phyloP scores from a whole-genome alignment of 2,888 invertebrate species.

The Noctua fimbriata region DNA sequence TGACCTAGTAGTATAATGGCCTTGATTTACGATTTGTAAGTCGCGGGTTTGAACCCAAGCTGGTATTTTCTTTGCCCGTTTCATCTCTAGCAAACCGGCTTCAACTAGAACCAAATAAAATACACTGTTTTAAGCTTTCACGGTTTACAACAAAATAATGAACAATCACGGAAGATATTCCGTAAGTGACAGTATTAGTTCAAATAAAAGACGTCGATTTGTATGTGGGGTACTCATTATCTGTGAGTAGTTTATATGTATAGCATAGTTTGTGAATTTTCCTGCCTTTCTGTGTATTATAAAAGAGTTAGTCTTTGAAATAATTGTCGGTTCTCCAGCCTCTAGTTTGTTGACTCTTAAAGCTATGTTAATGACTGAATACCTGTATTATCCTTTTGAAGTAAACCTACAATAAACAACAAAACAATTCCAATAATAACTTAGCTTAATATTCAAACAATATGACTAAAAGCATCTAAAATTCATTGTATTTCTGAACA shows the following conservation, averaged over 20 bases:
- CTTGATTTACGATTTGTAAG: no score
- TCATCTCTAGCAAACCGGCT: no score
- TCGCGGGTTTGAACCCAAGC: no score
- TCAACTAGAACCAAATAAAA: neutral
- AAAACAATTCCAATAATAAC: neutral
- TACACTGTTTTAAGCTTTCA: no score
- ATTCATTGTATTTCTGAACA: constrained; percentile 24
- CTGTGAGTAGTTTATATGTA: neutral
- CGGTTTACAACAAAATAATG: no score
- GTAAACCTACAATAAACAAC: neutral
- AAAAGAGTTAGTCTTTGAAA: neutral
- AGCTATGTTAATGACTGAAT: no score
- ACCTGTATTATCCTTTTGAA: neutral
- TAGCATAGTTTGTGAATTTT: neutral
- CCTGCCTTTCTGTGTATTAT: neutral
- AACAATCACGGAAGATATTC: no score
- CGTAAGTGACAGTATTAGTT: no score
- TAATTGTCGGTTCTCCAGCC: neutral
- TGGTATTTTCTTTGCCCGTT: no score
- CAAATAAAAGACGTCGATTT: neutral
- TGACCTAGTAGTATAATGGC: no score
- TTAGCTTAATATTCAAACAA: constrained; percentile 25
- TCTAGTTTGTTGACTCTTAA: neutral
- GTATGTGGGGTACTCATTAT: neutral
- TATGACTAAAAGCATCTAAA: neutral